Evolutionary conservation across 37 sponge, comb jelly and placozoan species (phyloP).

Genomic region (Corticium candelabrum): DNA sequence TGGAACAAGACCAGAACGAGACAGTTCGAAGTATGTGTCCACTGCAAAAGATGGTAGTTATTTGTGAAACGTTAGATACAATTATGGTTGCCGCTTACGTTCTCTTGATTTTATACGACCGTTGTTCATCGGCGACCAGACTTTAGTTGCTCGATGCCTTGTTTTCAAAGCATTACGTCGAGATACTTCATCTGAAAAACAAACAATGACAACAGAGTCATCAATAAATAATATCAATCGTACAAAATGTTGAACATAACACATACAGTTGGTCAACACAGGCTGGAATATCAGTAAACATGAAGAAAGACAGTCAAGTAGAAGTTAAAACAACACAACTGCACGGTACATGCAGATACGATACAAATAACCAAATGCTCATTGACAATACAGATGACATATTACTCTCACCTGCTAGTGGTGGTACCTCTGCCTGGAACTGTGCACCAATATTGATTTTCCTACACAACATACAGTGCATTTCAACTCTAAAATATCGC

Average conservation of each 20-base stretch:
- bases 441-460: slow-evolving; percentile 72
- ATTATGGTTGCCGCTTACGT: background rate
- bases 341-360: no score
- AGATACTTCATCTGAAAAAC: background rate
- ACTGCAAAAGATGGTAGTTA: slow-evolving; percentile 21
- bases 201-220: background rate
- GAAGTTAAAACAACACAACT: no score
- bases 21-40: slow-evolving; percentile 71
- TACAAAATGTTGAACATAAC: no score
- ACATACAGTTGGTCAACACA: no score
- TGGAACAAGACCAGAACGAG: slow-evolving; percentile 60
- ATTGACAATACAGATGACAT: no score
- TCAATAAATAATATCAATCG: background rate
- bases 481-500: no score
- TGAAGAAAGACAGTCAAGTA: no score
- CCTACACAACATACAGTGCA: slow-evolving; percentile 3
- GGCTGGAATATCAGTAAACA: no score
- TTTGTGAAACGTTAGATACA: background rate
- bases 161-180: background rate
- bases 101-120: background rate
- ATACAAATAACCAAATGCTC: no score
- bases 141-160: background rate
- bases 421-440: slow-evolving; percentile 56
- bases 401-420: background rate
- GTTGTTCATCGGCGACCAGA: background rate